phyloP scores from a whole-genome alignment of 1,140 invertebrate species.

The Condylostylus longicornis region DNA sequence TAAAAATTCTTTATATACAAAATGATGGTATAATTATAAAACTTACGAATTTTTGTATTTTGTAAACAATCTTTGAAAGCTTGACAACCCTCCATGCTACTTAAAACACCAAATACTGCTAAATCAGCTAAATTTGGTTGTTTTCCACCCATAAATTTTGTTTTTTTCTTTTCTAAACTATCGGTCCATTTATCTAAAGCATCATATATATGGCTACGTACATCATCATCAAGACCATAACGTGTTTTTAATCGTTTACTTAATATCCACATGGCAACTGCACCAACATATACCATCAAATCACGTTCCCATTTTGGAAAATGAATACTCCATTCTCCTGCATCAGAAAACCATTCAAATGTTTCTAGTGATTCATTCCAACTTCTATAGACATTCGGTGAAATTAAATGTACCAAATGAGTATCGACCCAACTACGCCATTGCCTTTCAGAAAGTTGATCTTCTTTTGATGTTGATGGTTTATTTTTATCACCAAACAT shows the following conservation, averaged over 20 bases:
- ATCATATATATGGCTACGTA: conserved; percentile 78
- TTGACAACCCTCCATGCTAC: conserved; percentile 85
- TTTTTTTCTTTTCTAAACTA: conserved; percentile 51
- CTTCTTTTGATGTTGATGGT: conserved; percentile 39
- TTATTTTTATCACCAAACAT: conserved; percentile 64
- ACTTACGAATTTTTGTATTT: conserved; percentile 51
- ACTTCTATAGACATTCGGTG: conserved; percentile 93
- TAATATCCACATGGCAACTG: conserved; percentile 85
- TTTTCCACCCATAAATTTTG: conserved; percentile 68
- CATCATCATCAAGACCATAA: conserved; percentile 75
- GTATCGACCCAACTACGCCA: conserved; percentile 93
- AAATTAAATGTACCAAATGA: conserved; percentile 78
- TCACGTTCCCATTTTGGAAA: conserved; percentile 74
- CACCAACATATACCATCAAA: conserved; percentile 86
- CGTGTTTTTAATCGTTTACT: conserved; percentile 77
- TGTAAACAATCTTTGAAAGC: conserved; percentile 72
- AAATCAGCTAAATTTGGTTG: conserved; percentile 86
- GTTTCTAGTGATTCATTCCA: conserved; percentile 69
- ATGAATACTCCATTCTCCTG: conserved; percentile 80
- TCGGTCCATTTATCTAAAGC: conserved; percentile 68
- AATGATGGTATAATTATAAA: background rate
- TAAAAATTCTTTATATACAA: background rate
- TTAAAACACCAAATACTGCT: conserved; percentile 82
- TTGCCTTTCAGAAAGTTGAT: conserved; percentile 57
- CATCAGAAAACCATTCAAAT: conserved; percentile 81